Evolutionary conservation across 2,888 invertebrate genomes (phyloP).

Genomic region (Lysandra bellargus): DNA sequence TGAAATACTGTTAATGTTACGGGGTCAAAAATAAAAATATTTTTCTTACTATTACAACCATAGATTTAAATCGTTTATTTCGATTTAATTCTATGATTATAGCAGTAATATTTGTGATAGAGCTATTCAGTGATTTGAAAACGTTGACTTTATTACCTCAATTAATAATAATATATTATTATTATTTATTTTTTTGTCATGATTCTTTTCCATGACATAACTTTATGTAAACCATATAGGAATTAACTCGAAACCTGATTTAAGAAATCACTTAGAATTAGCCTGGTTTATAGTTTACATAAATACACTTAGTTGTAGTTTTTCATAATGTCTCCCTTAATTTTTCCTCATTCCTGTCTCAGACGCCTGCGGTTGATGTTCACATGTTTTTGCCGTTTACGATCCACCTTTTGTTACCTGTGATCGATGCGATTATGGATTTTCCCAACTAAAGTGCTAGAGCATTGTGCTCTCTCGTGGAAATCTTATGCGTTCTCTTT

Average conservation of each 20-base stretch:
- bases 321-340: background rate
- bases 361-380: slow-evolving; percentile 2
- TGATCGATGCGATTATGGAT: slow-evolving; percentile 19
- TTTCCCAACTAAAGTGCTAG: background rate
- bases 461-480: background rate
- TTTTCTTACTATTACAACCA: background rate
- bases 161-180: no score
- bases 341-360: background rate
- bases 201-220: no score
- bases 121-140: no score
- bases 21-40: background rate
- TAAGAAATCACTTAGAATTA: no score
- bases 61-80: background rate
- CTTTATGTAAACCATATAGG: no score
- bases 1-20: background rate
- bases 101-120: no score
- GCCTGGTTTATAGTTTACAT: no score
- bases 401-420: slow-evolving; percentile 9
- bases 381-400: background rate
- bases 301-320: no score
- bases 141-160: no score
- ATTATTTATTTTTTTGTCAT: no score
- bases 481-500: background rate
- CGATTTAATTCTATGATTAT: no score
- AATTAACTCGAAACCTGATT: no score